Evolutionary conservation across 2,888 invertebrate genomes (phyloP).

Genomic region (Agrochola circellaris): DNA sequence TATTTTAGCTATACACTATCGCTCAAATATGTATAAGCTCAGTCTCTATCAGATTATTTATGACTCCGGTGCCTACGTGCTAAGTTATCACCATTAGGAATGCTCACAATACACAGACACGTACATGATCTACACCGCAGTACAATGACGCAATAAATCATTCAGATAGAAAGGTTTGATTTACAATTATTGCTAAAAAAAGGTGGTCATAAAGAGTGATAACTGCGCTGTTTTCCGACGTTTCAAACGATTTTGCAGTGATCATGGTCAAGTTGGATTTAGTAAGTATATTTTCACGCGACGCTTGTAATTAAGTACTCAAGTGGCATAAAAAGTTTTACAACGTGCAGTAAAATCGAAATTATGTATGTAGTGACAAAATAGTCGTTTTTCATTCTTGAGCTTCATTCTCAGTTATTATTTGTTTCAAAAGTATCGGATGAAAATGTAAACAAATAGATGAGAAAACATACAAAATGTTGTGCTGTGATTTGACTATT

Average conservation of each 20-base stretch:
- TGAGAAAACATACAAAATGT: neutral
- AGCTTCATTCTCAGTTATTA: neutral
- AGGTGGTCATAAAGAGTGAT: neutral
- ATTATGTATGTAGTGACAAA: neutral
- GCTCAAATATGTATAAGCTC: neutral
- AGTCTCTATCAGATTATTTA: neutral
- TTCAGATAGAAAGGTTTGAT: slow-evolving; percentile 46
- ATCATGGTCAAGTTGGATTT: slow-evolving; percentile 26
- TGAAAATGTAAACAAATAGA: neutral
- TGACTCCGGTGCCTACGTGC: neutral
- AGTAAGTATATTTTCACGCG: neutral
- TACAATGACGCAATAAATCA: slow-evolving; percentile 40
- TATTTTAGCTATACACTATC: no score
- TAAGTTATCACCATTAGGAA: slow-evolving; percentile 28
- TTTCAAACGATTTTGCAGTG: neutral
- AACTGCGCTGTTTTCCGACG: neutral
- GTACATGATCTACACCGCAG: slow-evolving; percentile 23
- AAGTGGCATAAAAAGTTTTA: neutral
- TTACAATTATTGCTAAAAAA: slow-evolving; percentile 24
- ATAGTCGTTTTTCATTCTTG: neutral
- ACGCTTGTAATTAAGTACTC: neutral
- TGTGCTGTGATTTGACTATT: neutral
- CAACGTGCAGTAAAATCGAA: neutral
- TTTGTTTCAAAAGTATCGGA: neutral
- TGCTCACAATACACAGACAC: slow-evolving; percentile 15